Evolutionary conservation across 2,113 vertebrate genomes (phyloP).

Genomic region (Spilogale gracilis): DNA sequence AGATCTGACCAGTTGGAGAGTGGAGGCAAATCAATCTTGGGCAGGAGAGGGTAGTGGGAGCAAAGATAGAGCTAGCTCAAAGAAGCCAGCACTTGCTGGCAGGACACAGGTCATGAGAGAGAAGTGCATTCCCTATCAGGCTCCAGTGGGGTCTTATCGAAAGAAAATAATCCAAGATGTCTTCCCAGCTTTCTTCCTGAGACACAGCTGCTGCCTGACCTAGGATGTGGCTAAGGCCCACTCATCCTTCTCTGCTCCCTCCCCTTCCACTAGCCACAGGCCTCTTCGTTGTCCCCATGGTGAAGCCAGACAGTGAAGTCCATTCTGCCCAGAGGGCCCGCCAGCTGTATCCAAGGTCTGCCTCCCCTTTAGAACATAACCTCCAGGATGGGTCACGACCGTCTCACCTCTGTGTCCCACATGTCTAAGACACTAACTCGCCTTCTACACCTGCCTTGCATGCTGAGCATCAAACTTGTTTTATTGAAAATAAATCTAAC

Average conservation of each 20-base stretch:
- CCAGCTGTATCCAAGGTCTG: fast-evolving
- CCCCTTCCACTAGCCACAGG: no score
- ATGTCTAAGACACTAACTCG: fast-evolving
- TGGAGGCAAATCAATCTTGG: fast-evolving
- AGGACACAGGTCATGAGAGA: fast-evolving
- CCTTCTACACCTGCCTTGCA: fast-evolving
- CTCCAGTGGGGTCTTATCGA: fast-evolving
- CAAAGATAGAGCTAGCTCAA: fast-evolving
- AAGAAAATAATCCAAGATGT: fast-evolving
- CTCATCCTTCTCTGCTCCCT: fast-evolving
- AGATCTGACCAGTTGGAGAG: neutral
- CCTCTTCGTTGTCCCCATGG: fast-evolving
- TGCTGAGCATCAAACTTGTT: neutral
- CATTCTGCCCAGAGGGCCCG: neutral
- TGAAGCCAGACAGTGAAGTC: neutral
- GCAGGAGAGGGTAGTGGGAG: neutral
- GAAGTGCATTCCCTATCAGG: fast-evolving
- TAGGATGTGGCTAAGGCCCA: fast-evolving
- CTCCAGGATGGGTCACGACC: no score
- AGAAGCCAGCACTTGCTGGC: fast-evolving
- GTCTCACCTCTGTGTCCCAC: neutral
- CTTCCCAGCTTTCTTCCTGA: neutral
- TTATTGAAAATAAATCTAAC: neutral
- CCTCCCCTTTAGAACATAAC: neutral
- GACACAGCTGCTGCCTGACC: neutral